phyloP scores from a whole-genome alignment of 37 sponge, comb jelly and placozoan genomes.

The Eunapius fragilis region DNA sequence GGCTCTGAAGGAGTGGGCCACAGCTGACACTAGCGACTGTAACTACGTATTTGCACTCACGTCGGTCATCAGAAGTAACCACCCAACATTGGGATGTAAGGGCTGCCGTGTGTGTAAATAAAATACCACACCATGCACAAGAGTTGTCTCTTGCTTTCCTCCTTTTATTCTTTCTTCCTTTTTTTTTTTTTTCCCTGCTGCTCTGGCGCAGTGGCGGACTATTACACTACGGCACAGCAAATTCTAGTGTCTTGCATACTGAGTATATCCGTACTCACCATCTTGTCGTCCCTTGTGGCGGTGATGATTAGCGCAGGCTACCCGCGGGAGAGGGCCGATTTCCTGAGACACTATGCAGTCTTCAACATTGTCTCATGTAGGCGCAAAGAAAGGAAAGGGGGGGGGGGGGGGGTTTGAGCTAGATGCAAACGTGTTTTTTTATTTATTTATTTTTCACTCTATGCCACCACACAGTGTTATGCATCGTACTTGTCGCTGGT shows the following conservation, averaged over 20 bases:
- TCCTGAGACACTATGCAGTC: slow-evolving; percentile 78
- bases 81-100: neutral
- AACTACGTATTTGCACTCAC: slow-evolving; percentile 53
- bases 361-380: slow-evolving; percentile 86
- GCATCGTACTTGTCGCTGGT: slow-evolving; percentile 71
- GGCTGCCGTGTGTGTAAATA: neutral
- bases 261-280: slow-evolving; percentile 54
- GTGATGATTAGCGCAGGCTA: slow-evolving; percentile 71
- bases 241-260: slow-evolving; percentile 77
- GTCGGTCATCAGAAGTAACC: slow-evolving; percentile 8
- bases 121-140: too few relatives aligned
- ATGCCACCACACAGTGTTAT: slow-evolving; percentile 51
- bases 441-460: neutral
- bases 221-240: slow-evolving; percentile 65
- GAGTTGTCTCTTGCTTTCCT: neutral
- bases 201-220: slow-evolving; percentile 58
- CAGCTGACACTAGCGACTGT: slow-evolving; percentile 8
- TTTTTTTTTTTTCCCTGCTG: neutral
- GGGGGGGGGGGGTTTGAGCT: too few relatives aligned
- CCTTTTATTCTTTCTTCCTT: neutral
- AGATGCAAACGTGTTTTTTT: neutral
- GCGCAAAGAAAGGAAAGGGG: too few relatives aligned
- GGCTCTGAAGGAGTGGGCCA: slow-evolving; percentile 74
- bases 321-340: slow-evolving; percentile 82
- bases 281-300: slow-evolving; percentile 66